A percentile compares a stretch with the other conserved stretches of the same genome.
Evolutionary conservation across 1,140 invertebrate species (phyloP).

Genomic region (Helicoverpa armigera): DNA sequence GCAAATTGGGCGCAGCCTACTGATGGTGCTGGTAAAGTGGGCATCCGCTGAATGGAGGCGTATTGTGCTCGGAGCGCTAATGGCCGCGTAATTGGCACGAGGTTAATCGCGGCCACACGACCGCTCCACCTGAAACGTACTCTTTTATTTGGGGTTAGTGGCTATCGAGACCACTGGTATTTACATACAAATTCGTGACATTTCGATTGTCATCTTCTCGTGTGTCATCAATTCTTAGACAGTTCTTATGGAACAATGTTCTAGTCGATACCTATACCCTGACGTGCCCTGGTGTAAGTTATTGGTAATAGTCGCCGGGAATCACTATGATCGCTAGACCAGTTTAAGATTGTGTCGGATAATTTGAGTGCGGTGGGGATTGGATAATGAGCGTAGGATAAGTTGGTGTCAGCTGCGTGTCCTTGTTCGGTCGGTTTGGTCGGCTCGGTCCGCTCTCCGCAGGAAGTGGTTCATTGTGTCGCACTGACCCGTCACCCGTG

Average conservation of each 20-base stretch:
- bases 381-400: conserved; percentile 57
- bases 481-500: conserved; percentile 72
- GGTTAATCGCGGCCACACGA: conserved; percentile 72
- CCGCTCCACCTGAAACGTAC: conserved; percentile 63
- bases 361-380: conserved; percentile 43
- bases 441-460: conserved; percentile 58
- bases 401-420: conserved; percentile 64
- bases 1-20: conserved; percentile 72
- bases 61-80: conserved; percentile 79
- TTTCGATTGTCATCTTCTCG: no score
- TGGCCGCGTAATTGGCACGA: conserved; percentile 79
- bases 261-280: no score
- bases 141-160: conserved; percentile 54
- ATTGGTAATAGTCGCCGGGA: neutral
- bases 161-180: conserved; percentile 55
- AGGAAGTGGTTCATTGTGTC: conserved; percentile 79
- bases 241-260: no score
- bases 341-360: conserved; percentile 17
- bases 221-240: no score
- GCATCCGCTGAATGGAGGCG: conserved; percentile 77
- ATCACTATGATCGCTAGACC: neutral
- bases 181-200: neutral
- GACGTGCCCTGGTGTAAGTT: no score
- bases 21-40: conserved; percentile 63
- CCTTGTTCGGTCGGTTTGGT: conserved; percentile 64